Percentiles rank a stretch among this genome's conserved stretches.
phyloP scores from a whole-genome alignment of 2,797 vertebrate species.

The Erpetoichthys calabaricus region DNA sequence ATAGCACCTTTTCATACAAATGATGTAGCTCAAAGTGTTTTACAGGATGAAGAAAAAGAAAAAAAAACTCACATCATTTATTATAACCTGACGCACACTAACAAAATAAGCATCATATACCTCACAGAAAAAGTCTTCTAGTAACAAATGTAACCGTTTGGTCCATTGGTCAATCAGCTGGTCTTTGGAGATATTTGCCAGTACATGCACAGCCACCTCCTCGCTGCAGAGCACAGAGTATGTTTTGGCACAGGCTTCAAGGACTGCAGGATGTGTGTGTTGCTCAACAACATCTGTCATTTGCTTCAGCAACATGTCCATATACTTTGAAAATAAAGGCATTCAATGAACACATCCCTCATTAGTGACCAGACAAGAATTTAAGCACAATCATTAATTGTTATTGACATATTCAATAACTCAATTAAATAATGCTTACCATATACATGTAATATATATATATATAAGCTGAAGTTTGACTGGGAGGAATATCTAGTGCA shows the following conservation, averaged over 20 bases:
- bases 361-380: background rate
- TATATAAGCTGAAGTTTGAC: constrained; percentile 1
- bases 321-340: constrained; percentile 35
- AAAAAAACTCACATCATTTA: no score
- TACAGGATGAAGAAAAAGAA: background rate
- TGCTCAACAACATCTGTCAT: constrained; percentile 44
- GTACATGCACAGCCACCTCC: constrained; percentile 32
- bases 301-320: constrained; percentile 51
- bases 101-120: constrained; percentile 8
- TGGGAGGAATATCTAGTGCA: no score
- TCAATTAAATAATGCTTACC: constrained; percentile 10
- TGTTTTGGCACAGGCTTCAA: constrained; percentile 63
- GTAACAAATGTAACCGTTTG: constrained; percentile 40
- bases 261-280: constrained; percentile 45
- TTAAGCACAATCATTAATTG: background rate
- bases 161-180: constrained; percentile 55
- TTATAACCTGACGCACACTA: background rate
- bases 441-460: constrained; percentile 14
- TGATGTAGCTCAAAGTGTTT: no score
- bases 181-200: constrained; percentile 41
- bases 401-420: constrained; percentile 19
- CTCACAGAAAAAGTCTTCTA: constrained; percentile 39
- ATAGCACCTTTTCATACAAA: no score
- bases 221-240: constrained; percentile 53
- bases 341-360: no score